Evolutionary conservation across 2,113 vertebrate species (phyloP).

Genomic region (Chelonoidis abingdonii): DNA sequence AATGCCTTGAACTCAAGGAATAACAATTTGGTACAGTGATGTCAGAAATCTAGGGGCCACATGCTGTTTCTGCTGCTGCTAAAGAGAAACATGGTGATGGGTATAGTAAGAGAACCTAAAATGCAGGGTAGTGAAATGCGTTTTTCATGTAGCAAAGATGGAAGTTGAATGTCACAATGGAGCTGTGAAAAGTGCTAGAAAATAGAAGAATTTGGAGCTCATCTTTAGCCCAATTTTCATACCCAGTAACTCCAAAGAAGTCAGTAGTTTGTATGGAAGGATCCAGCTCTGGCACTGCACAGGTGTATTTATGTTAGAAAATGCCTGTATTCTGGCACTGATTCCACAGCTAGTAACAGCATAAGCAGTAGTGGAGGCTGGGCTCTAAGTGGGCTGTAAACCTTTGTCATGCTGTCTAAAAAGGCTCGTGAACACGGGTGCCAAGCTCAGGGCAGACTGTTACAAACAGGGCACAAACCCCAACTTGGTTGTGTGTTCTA

Average conservation of each 20-base stretch:
- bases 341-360: not conserved
- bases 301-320: not conserved
- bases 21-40: not conserved
- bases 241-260: not conserved
- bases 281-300: not conserved
- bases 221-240: not conserved
- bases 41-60: not conserved
- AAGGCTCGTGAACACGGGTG: not conserved
- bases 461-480: not conserved
- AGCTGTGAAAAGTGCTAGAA: not conserved
- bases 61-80: not conserved
- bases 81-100: not conserved
- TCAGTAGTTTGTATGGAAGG: not conserved
- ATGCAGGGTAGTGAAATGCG: not conserved
- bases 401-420: not conserved
- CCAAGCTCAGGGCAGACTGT: not conserved
- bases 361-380: not conserved
- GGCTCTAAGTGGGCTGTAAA: not conserved
- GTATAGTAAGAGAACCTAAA: not conserved
- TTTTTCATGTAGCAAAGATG: not conserved
- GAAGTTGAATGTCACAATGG: not conserved
- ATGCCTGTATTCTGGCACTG: not conserved
- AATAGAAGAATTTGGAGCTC: not conserved
- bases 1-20: constrained; percentile 51
- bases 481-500: not conserved